A percentile compares a stretch with the other conserved stretches of the same genome.
These are phyloP conservation scores for Spisula solida DNA, from an alignment of 2,888 invertebrate species.

Conservation along the genomic window DNA sequence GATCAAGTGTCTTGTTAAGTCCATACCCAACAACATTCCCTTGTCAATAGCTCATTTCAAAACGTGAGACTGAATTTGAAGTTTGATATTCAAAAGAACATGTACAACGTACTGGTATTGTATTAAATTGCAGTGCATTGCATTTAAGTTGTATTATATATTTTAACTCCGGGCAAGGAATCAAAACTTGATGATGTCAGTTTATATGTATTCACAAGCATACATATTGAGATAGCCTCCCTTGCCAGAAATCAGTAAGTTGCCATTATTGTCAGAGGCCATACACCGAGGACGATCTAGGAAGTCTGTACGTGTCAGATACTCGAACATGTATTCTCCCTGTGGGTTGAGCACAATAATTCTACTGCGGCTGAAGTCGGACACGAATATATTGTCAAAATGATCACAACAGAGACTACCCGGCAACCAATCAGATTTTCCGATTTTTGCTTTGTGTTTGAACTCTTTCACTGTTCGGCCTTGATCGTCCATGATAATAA, in stretches of 20 bases:
- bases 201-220: constrained; percentile 65
- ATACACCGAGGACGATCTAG: constrained; percentile 72
- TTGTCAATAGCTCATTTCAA: no score
- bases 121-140: no score
- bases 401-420: constrained; percentile 73
- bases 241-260: constrained; percentile 69
- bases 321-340: constrained; percentile 69
- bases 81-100: no score
- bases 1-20: no score
- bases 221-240: constrained; percentile 72
- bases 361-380: constrained; percentile 69
- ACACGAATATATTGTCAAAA: constrained; percentile 73
- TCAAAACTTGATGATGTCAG: no score
- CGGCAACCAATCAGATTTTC: constrained; percentile 69
- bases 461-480: constrained; percentile 67
- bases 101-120: no score
- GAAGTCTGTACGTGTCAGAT: constrained; percentile 65
- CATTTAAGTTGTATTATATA: no score
- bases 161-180: no score
- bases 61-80: no score
- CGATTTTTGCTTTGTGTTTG: constrained; percentile 57
- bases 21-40: no score
- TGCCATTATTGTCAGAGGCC: constrained; percentile 67
- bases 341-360: constrained; percentile 69
- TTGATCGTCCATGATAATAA: constrained; percentile 67